Evolutionary conservation across 2,888 invertebrate genomes (phyloP).

Genomic region (Galeopsomyia nigrocyanea): DNA sequence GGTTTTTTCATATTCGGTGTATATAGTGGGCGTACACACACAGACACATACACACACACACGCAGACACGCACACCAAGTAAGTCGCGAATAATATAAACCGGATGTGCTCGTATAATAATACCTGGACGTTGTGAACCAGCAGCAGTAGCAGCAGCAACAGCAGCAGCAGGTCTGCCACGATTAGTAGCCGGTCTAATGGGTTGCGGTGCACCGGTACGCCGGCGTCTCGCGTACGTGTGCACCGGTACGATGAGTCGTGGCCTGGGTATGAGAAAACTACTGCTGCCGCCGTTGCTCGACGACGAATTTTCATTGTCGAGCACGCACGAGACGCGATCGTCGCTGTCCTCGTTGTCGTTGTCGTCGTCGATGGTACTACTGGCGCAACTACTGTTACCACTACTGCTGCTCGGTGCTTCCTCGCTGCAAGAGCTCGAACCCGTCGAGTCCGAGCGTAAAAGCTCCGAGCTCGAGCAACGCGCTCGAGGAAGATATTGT

Average conservation of each 20-base stretch:
- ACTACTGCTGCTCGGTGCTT: neutral
- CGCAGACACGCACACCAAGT: no score
- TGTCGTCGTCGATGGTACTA: constrained; percentile 4
- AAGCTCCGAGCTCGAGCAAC: no score
- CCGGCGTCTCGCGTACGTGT: constrained; percentile 85
- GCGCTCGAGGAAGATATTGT: neutral
- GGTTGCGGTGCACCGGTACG: constrained; percentile 82
- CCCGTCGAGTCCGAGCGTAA: no score
- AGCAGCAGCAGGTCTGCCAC: neutral
- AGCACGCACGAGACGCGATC: neutral
- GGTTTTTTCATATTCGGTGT: no score
- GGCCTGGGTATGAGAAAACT: constrained; percentile 86
- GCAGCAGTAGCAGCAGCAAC: no score
- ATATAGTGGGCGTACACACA: no score
- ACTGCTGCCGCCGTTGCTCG: constrained; percentile 56
- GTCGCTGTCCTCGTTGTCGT: constrained; percentile 37
- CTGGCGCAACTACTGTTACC: neutral
- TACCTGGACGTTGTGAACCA: no score
- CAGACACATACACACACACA: no score
- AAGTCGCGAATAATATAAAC: no score
- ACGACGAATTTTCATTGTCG: constrained; percentile 35
- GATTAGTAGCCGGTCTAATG: constrained; percentile 61
- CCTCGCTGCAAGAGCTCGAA: neutral
- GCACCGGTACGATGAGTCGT: constrained; percentile 88
- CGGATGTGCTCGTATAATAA: no score